phyloP scores from a whole-genome alignment of 92 coral and sea anemone genomes.

The Muricea muricata region DNA sequence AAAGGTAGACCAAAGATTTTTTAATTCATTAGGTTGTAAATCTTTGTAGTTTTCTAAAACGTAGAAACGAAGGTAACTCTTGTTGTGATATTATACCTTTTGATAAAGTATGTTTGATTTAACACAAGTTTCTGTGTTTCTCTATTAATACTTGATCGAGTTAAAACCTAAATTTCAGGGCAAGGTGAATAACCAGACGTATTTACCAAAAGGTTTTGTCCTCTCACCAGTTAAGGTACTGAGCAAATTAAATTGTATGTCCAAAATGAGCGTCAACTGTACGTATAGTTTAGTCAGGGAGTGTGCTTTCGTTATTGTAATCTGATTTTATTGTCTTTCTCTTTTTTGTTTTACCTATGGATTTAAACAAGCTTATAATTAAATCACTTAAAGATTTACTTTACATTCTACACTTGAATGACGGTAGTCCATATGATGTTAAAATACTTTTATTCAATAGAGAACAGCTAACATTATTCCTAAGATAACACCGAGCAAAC shows the following conservation, averaged over 20 bases:
- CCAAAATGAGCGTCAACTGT: neutral
- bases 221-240: slow-evolving; percentile 72
- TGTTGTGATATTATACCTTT: too few species aligned
- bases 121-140: too few species aligned
- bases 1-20: slow-evolving; percentile 64
- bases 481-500: slow-evolving; percentile 21
- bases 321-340: neutral
- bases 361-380: too few species aligned
- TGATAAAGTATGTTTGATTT: too few species aligned
- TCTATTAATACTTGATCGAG: neutral
- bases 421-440: neutral
- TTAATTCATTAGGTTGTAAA: too few species aligned
- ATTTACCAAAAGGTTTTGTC: slow-evolving; percentile 83
- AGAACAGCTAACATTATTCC: slow-evolving; percentile 3
- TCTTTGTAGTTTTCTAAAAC: too few species aligned
- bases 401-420: neutral
- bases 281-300: neutral
- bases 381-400: neutral
- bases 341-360: too few species aligned
- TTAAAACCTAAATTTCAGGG: slow-evolving; percentile 40
- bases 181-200: slow-evolving; percentile 72
- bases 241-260: neutral
- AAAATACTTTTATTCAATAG: neutral
- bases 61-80: too few species aligned
- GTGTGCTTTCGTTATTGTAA: neutral